Percentiles rank a stretch among this genome's conserved stretches.
Conservation (phyloP, 2,888 invertebrate genomes). For the Neelides folsomi region DNA sequence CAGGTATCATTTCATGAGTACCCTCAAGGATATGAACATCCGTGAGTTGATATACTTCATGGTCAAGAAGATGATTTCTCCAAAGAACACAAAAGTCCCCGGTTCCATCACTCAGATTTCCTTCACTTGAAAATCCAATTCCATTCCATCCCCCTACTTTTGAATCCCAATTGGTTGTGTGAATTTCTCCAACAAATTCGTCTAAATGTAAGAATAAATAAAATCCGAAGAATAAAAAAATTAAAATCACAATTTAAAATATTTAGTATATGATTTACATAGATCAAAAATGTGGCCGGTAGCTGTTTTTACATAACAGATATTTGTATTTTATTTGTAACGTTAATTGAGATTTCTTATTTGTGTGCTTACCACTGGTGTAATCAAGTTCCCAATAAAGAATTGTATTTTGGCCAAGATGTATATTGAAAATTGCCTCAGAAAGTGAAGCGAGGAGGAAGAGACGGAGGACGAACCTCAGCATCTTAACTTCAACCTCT, state of each 20-base stretch:
- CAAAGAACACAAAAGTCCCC: constrained; percentile 30
- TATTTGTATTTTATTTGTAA: neutral
- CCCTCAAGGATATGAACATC: constrained; percentile 27
- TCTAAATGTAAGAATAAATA: constrained; percentile 10
- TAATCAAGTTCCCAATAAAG: constrained; percentile 31
- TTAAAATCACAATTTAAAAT: neutral
- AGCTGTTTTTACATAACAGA: neutral
- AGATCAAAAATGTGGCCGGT: neutral
- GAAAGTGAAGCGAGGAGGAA: constrained; percentile 27
- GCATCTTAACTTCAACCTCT: constrained; percentile 9
- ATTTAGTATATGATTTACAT: too few relatives aligned
- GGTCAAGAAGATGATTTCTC: constrained; percentile 18
- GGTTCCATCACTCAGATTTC: constrained; percentile 30
- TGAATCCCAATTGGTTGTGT: constrained; percentile 19
- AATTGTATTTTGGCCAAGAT: constrained; percentile 27
- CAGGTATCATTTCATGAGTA: constrained; percentile 36
- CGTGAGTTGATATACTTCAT: constrained; percentile 19
- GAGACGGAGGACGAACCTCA: constrained; percentile 20
- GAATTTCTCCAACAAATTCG: constrained; percentile 30
- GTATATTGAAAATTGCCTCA: constrained; percentile 27
- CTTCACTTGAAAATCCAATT: constrained; percentile 28
- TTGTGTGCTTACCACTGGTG: constrained; percentile 16
- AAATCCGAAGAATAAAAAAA: neutral
- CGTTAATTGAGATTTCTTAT: too few relatives aligned
- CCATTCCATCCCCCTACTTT: constrained; percentile 27